Conservation (phyloP, 2,888 invertebrate species). For the Gandaritis pyraliata region DNA sequence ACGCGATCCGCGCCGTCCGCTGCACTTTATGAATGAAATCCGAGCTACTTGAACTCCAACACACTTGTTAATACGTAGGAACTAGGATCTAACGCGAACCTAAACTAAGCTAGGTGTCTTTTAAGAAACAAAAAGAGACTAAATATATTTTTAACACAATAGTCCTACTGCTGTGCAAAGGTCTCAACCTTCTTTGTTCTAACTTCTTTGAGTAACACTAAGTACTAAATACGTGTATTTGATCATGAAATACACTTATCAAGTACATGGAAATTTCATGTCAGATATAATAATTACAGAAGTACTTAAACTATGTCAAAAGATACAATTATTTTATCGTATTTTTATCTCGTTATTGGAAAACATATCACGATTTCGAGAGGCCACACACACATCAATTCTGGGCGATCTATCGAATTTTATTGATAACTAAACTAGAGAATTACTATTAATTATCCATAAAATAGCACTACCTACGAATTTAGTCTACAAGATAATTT, state of each 20-base stretch:
- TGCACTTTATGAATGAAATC: constrained; percentile 58
- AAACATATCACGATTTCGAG: not conserved
- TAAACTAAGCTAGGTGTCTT: not conserved
- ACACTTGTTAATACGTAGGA: constrained; percentile 6
- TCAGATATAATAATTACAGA: no score
- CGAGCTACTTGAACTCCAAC: constrained; percentile 38
- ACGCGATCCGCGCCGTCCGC: constrained; percentile 53
- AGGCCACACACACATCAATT: constrained; percentile 12
- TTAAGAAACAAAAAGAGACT: no score
- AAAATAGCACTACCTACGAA: constrained; percentile 12
- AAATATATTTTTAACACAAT: no score
- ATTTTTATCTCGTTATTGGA: no score
- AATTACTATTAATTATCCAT: constrained; percentile 16
- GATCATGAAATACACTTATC: no score
- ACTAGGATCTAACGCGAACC: not conserved
- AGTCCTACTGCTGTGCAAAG: no score
- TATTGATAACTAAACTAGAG: constrained; percentile 11
- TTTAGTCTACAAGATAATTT: constrained; percentile 12
- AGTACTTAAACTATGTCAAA: no score
- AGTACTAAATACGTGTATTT: no score
- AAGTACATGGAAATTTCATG: no score
- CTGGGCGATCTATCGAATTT: constrained; percentile 5
- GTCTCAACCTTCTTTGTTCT: no score
- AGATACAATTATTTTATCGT: no score
- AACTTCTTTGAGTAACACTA: no score